These are phyloP conservation scores for Ridgeia piscesae DNA, from an alignment of 1,140 invertebrate species.

Conservation along the genomic window DNA sequence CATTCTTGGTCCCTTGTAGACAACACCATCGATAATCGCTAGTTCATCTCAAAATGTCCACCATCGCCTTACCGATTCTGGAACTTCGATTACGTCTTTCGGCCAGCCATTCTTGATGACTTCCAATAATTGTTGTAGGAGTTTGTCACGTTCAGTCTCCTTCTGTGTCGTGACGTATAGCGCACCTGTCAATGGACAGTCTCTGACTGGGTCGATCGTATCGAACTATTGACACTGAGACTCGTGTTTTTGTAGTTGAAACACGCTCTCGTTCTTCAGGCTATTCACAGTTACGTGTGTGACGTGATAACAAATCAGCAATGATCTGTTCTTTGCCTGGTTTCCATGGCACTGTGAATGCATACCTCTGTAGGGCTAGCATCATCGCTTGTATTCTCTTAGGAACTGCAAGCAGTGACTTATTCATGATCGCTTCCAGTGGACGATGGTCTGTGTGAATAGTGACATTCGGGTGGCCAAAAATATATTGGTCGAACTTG, in stretches of 20 bases:
- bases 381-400: too few relatives aligned
- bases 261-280: background rate
- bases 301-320: too few relatives aligned
- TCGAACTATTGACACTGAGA: slow-evolving; percentile 13
- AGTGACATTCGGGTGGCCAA: too few relatives aligned
- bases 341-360: too few relatives aligned
- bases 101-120: background rate
- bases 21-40: slow-evolving; percentile 1
- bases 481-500: too few relatives aligned
- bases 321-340: too few relatives aligned
- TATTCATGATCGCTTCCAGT: too few relatives aligned
- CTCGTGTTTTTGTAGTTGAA: background rate
- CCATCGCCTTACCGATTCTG: background rate
- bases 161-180: background rate
- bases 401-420: too few relatives aligned
- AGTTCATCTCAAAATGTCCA: slow-evolving; percentile 18
- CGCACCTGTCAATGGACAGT: background rate
- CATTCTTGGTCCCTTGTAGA: slow-evolving; percentile 18
- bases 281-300: too few relatives aligned
- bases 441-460: too few relatives aligned
- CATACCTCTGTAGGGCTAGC: too few relatives aligned
- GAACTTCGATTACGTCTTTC: background rate
- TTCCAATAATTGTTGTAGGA: background rate
- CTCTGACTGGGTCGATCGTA: background rate
- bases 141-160: background rate